phyloP scores from a whole-genome alignment of 2,888 invertebrate genomes.

The Emmelina monodactyla region DNA sequence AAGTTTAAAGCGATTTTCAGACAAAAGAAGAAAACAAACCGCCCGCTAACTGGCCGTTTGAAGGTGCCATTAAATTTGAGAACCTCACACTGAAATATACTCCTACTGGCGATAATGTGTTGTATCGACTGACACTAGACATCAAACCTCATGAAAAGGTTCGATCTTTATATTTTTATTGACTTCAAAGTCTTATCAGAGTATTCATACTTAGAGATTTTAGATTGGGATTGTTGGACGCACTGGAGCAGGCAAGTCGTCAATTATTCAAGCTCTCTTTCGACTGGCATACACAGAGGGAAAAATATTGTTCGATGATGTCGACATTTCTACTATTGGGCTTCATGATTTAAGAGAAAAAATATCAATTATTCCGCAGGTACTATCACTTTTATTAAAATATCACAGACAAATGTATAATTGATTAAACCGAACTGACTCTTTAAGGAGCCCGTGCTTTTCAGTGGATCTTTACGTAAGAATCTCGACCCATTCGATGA shows the following conservation, averaged over 20 bases:
- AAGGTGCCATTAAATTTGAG: slow-evolving; percentile 57
- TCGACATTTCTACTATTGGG: slow-evolving; percentile 66
- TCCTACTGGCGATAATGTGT: slow-evolving; percentile 53
- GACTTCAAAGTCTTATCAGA: too few species aligned
- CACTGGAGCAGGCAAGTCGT: slow-evolving; percentile 75
- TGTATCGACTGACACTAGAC: slow-evolving; percentile 57
- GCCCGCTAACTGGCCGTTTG: slow-evolving; percentile 56
- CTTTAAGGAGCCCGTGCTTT: slow-evolving; percentile 78
- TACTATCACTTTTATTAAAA: slow-evolving; percentile 15
- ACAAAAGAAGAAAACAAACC: slow-evolving; percentile 31
- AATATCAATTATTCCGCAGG: slow-evolving; percentile 71
- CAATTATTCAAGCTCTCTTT: slow-evolving; percentile 74
- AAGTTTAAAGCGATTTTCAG: too few species aligned
- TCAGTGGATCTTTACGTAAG: slow-evolving; percentile 84
- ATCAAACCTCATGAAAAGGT: slow-evolving; percentile 62
- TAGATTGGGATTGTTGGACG: slow-evolving; percentile 73
- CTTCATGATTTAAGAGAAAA: slow-evolving; percentile 67
- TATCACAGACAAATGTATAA: neutral
- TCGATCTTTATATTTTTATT: too few species aligned
- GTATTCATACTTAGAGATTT: too few species aligned
- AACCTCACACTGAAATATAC: slow-evolving; percentile 62
- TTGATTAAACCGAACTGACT: neutral
- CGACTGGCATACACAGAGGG: slow-evolving; percentile 72
- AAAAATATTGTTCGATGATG: slow-evolving; percentile 72
- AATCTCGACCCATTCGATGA: slow-evolving; percentile 82